Conservation (phyloP, 1,140 invertebrate species). For the Xylocopa sonorina region DNA sequence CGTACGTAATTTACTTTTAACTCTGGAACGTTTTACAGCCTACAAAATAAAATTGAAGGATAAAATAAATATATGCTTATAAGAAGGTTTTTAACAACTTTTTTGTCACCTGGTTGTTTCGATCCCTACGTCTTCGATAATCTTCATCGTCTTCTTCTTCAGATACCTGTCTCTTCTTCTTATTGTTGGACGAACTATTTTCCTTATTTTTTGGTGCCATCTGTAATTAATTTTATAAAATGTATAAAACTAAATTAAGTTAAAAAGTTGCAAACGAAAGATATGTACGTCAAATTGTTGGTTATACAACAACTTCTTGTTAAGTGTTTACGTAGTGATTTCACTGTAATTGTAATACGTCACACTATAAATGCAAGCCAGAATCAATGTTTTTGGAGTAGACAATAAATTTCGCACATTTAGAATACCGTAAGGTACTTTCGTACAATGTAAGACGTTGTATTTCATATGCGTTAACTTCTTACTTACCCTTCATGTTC, state of each 20-base stretch:
- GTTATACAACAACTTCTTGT: not conserved
- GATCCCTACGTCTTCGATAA: conserved; percentile 89
- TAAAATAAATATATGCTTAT: not conserved
- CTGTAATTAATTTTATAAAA: conserved; percentile 58
- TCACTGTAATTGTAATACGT: not conserved
- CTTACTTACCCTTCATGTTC: conserved; percentile 35
- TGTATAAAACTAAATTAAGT: not conserved
- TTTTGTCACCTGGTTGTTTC: conserved; percentile 89
- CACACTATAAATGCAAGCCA: conserved; percentile 32
- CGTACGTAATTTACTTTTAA: conserved; percentile 92
- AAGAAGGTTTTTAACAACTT: not conserved
- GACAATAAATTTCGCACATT: conserved; percentile 10
- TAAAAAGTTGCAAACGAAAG: no score
- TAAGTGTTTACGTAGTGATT: not conserved
- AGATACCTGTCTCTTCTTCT: conserved; percentile 70
- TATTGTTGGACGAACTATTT: conserved; percentile 62
- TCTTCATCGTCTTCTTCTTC: conserved; percentile 89
- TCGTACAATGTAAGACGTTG: not conserved
- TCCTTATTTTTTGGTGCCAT: conserved; percentile 82
- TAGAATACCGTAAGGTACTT: not conserved
- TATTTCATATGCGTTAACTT: not conserved
- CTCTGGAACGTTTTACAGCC: conserved; percentile 94
- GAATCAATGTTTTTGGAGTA: conserved; percentile 59
- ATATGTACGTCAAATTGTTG: not conserved
- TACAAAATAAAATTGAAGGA: conserved; percentile 69